These are phyloP conservation scores for Mixornis gularis DNA, from an alignment of 2,113 vertebrate species.

Conservation along the genomic window DNA sequence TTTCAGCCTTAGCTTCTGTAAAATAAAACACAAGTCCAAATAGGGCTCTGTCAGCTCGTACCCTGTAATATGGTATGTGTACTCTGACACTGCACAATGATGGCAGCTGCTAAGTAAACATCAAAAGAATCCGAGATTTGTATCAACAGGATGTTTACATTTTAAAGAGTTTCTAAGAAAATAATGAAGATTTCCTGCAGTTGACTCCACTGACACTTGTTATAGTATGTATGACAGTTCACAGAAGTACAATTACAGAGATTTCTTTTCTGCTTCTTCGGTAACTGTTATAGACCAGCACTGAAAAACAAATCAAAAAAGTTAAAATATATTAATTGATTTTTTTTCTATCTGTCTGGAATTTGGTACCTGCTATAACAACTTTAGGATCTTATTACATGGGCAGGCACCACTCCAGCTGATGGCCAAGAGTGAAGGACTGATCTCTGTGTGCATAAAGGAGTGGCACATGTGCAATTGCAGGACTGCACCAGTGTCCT, in stretches of 20 bases:
- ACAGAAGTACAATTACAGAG: conserved; percentile 14
- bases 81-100: conserved; percentile 31
- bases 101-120: conserved; percentile 59
- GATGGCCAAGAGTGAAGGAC: neutral
- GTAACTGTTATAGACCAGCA: neutral
- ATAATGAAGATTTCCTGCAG: conserved; percentile 65
- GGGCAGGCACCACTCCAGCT: neutral
- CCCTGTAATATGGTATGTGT: conserved; percentile 14
- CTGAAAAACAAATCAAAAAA: neutral
- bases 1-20: neutral
- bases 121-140: conserved; percentile 38
- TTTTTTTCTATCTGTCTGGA: neutral
- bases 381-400: neutral
- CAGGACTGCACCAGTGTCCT: neutral
- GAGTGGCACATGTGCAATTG: fast-evolving
- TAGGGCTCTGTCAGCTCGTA: neutral
- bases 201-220: conserved; percentile 20
- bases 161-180: conserved; percentile 62
- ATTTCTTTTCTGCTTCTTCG: neutral
- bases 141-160: conserved; percentile 70
- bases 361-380: neutral
- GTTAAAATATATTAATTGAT: neutral
- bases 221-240: neutral
- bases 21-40: neutral
- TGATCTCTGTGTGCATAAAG: neutral